A percentile compares a stretch with the other conserved stretches of the same genome.
Conservation (phyloP, 2,888 invertebrate genomes). For the Drosophila borborema region DNA sequence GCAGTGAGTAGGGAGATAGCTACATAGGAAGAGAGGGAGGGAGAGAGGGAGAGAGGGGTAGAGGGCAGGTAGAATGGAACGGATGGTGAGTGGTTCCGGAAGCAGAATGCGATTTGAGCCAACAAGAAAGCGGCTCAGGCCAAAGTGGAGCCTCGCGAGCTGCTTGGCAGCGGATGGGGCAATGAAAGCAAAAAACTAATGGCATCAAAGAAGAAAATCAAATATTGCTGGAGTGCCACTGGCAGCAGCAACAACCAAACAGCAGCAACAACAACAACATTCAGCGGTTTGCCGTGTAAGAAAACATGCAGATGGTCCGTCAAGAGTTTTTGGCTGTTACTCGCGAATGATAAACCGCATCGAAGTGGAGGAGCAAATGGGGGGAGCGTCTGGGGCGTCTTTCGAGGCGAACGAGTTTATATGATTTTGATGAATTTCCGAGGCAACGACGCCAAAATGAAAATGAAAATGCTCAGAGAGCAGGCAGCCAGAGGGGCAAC, state of each 20-base stretch:
- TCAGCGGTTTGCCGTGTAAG: conserved; percentile 54
- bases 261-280: conserved; percentile 33
- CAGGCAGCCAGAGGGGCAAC: background rate
- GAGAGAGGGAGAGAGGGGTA: background rate
- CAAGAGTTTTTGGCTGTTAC: conserved; percentile 68
- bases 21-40: conserved; percentile 5
- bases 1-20: conserved; percentile 10
- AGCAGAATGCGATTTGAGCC: conserved; percentile 15
- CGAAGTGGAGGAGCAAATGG: background rate
- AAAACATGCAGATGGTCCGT: conserved; percentile 77
- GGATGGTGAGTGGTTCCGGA: conserved; percentile 3
- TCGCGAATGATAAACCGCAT: conserved; percentile 75
- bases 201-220: conserved; percentile 80
- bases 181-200: conserved; percentile 64
- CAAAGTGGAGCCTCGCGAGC: background rate
- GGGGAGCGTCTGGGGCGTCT: conserved; percentile 18
- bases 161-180: conserved; percentile 1
- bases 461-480: conserved; percentile 54
- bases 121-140: conserved; percentile 31
- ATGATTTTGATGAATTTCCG: conserved; percentile 81
- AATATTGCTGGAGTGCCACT: conserved; percentile 79
- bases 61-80: too few relatives aligned
- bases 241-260: conserved; percentile 60
- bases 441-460: conserved; percentile 80
- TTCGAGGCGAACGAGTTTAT: conserved; percentile 75